phyloP scores from a whole-genome alignment of 1,140 invertebrate genomes.

The Stegodyphus mimosarum region DNA sequence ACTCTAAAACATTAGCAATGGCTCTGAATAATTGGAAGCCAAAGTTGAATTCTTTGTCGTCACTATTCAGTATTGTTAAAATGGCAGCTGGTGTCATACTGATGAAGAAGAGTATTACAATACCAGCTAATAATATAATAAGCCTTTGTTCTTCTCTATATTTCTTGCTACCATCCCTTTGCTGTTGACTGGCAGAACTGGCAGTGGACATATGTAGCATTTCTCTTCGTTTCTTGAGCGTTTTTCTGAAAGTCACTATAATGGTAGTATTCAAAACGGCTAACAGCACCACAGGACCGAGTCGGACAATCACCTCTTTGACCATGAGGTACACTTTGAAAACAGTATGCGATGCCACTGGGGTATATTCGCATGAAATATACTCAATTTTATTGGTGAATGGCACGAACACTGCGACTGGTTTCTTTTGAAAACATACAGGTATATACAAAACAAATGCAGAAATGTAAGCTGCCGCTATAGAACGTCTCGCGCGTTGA shows the following conservation, averaged over 20 bases:
- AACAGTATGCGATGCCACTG: slow-evolving; percentile 20
- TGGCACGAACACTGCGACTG: slow-evolving; percentile 41
- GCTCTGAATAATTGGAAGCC: too few relatives aligned
- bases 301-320: slow-evolving; percentile 64
- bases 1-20: slow-evolving; percentile 58
- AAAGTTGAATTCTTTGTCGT: too few relatives aligned
- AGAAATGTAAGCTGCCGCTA: slow-evolving; percentile 65
- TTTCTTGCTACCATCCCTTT: slow-evolving; percentile 61
- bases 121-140: too few relatives aligned
- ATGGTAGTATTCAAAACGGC: slow-evolving; percentile 78
- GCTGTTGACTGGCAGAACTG: slow-evolving; percentile 44
- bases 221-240: slow-evolving; percentile 74
- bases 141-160: slow-evolving; percentile 74
- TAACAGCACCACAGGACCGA: slow-evolving; percentile 75
- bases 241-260: slow-evolving; percentile 76
- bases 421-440: slow-evolving; percentile 46
- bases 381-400: neutral
- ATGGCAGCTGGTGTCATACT: too few relatives aligned
- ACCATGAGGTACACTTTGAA: slow-evolving; percentile 64
- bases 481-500: slow-evolving; percentile 65
- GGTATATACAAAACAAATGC: slow-evolving; percentile 67
- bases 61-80: too few relatives aligned
- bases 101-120: too few relatives aligned
- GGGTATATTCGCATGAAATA: slow-evolving; percentile 62
- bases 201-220: slow-evolving; percentile 69